These are phyloP conservation scores for Pelobates fuscus DNA, from an alignment of 2,113 vertebrate genomes.

Conservation along the genomic window DNA sequence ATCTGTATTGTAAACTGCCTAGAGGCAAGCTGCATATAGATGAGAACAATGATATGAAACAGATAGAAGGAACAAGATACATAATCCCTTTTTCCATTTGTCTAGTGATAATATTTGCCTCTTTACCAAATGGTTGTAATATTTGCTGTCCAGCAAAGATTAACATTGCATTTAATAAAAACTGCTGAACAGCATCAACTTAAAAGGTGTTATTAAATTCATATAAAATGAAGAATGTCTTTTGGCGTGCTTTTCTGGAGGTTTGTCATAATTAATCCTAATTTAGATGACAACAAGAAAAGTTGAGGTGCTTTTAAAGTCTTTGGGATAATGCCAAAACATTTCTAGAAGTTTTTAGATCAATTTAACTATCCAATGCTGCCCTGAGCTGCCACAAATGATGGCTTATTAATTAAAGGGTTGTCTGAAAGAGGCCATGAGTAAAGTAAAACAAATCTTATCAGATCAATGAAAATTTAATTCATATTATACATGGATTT, in stretches of 20 bases:
- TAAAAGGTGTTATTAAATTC: slow-evolving; percentile 31
- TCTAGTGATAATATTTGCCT: too few relatives aligned
- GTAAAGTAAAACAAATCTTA: not conserved
- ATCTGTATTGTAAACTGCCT: too few relatives aligned
- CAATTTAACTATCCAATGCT: slow-evolving; percentile 22
- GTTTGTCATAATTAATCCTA: slow-evolving; percentile 23
- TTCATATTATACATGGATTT: not conserved
- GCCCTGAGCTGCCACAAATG: slow-evolving; percentile 2
- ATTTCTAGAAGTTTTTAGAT: slow-evolving; percentile 2
- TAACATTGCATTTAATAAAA: slow-evolving; percentile 14
- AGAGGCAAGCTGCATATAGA: too few relatives aligned
- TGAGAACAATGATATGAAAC: too few relatives aligned
- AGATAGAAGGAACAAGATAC: too few relatives aligned
- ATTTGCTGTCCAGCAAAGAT: not conserved
- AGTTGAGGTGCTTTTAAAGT: slow-evolving; percentile 20
- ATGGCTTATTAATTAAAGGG: slow-evolving; percentile 19
- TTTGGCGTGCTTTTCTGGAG: slow-evolving; percentile 7
- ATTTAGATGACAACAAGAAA: slow-evolving; percentile 26
- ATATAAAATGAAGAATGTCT: slow-evolving; percentile 15
- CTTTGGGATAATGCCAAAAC: not conserved
- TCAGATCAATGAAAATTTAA: not conserved
- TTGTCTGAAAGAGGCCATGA: not conserved
- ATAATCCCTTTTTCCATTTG: too few relatives aligned
- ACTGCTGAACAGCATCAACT: not conserved
- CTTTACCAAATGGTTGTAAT: not conserved